phyloP scores from a whole-genome alignment of 2,888 invertebrate species.

The Helleia helle region DNA sequence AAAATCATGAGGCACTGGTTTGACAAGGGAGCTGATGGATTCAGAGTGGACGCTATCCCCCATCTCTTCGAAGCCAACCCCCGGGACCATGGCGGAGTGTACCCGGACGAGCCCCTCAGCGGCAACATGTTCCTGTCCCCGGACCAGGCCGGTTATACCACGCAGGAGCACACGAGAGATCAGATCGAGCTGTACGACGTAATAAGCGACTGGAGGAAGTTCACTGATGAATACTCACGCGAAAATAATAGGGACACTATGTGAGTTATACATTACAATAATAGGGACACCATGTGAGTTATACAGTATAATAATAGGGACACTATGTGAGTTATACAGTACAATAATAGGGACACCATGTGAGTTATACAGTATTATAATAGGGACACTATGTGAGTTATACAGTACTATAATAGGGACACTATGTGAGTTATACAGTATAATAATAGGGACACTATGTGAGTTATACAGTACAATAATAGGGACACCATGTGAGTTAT shows the following conservation, averaged over 20 bases:
- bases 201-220: constrained; percentile 70
- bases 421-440: no score
- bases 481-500: no score
- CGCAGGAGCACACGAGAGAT: constrained; percentile 78
- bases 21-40: constrained; percentile 82
- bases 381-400: no score
- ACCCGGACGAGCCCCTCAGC: constrained; percentile 67
- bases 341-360: no score
- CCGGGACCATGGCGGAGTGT: constrained; percentile 39
- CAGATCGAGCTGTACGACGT: constrained; percentile 71
- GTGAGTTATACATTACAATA: no score
- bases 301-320: no score
- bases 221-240: constrained; percentile 63
- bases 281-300: no score
- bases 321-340: no score
- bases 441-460: no score
- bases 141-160: constrained; percentile 68
- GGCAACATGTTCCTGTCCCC: constrained; percentile 55
- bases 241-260: constrained; percentile 51
- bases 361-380: no score
- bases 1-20: constrained; percentile 84
- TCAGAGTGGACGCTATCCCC: constrained; percentile 80
- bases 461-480: no score
- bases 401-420: no score
- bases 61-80: constrained; percentile 72